A percentile compares a stretch with the other conserved stretches of the same genome.
Evolutionary conservation across 2,113 vertebrate species (phyloP).

Genomic region (Crotalus viridis): DNA sequence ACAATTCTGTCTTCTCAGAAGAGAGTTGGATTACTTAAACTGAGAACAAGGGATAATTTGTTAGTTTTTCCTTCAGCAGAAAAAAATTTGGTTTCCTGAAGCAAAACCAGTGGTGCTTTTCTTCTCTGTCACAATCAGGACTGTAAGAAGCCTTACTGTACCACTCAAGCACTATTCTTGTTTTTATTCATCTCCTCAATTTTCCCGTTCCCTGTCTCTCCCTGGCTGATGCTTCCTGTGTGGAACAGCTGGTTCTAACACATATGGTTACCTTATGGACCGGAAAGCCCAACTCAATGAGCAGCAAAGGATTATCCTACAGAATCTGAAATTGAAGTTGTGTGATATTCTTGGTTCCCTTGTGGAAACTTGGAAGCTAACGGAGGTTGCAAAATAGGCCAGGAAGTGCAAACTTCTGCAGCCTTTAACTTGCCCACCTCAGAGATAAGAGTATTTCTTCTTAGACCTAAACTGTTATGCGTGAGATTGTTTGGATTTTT

Average conservation of each 20-base stretch:
- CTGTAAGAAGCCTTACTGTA: not conserved
- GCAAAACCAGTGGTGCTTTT: not conserved
- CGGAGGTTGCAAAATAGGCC: not conserved
- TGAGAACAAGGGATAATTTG: not conserved
- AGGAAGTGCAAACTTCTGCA: not conserved
- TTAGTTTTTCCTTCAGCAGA: not conserved
- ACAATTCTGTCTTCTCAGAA: fast-evolving
- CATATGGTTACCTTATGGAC: not conserved
- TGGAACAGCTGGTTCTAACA: not conserved
- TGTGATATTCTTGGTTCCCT: not conserved
- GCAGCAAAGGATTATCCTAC: not conserved
- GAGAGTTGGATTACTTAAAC: not conserved
- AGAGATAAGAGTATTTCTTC: not conserved
- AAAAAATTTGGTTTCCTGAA: not conserved
- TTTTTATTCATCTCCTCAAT: not conserved
- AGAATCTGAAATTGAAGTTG: not conserved
- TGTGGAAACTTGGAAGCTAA: not conserved
- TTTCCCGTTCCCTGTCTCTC: not conserved
- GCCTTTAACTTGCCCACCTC: not conserved
- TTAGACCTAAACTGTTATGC: not conserved
- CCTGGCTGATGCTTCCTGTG: not conserved
- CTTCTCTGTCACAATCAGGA: not conserved
- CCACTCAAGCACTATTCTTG: not conserved
- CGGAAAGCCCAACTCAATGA: not conserved
- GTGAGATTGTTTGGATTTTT: not conserved